Base-by-base conservation (phyloP, 1,140 invertebrate species). In the Argopecten irradians region DNA sequence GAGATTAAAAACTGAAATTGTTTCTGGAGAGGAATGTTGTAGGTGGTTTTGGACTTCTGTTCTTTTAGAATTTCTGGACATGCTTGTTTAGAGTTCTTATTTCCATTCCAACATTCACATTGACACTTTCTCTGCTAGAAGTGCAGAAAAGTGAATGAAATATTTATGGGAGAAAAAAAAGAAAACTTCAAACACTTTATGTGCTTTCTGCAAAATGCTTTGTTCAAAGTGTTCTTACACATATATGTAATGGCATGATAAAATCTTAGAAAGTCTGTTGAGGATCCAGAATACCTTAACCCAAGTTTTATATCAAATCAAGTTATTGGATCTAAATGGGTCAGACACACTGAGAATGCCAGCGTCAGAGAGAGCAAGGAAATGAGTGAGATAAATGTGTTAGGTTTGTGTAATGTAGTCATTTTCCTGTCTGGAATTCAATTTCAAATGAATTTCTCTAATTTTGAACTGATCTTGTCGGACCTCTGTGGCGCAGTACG, bases 291-390 rank as follows among this genome's bases (percentile, higher is more conserved):
- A 46, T 19, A 19, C 43, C 43, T 46, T 46, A 3, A n/a, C 14
- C 43, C 43, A 46, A 46, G 43, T 71, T 71, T 71, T 71, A 71
- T 71, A 71, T 71, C 55, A 71, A 71, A 71, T 71, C 55, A 71
- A 71, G 28, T 71, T 28, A 71, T 71, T 28, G 55, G 55, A 71
- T 71, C 28, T 71, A 71, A 28, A 71, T 71, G 55, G 55, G 55
- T 71, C 55, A 71, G 55, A 71, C 55, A 71, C 28, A 71, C 55
- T 28, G 55, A 28, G 55, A 71, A 71, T 1, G 55, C 55, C 55
- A 71, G 55, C 55, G 55, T 71, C 55, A 71, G 55, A 71, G 22
- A 16, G 55, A 71, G 22, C 55, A 71, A n/a, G 55, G 55, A 71
- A 71, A 71, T 71, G 55, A 71, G 55, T 71, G 55, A 71, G 55